phyloP scores from a whole-genome alignment of 2,113 vertebrate genomes.

The Vireo altiloquus region DNA sequence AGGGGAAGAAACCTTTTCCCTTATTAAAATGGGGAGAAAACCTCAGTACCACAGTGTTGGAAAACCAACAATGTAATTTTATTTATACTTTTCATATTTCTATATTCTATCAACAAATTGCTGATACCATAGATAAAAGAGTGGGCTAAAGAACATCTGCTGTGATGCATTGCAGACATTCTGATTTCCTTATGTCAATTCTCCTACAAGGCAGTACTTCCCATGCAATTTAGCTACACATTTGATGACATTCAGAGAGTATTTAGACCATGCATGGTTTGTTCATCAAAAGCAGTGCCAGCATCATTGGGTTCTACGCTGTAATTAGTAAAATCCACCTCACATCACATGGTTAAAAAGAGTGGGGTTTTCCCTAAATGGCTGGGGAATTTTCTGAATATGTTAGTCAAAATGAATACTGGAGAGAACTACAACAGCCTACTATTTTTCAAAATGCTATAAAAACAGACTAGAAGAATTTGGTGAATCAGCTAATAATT shows the following conservation, averaged over 20 bases:
- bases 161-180: not conserved
- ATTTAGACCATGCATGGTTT: not conserved
- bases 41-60: not conserved
- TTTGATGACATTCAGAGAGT: not conserved
- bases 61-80: not conserved
- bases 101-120: not conserved
- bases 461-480: not conserved
- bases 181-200: not conserved
- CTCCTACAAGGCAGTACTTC: not conserved
- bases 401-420: not conserved
- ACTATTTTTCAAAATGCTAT: not conserved
- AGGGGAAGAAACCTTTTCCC: not conserved
- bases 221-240: not conserved
- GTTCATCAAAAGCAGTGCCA: not conserved
- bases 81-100: not conserved
- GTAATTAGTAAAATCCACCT: not conserved
- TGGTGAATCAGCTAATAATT: not conserved
- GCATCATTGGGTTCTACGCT: not conserved
- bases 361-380: not conserved
- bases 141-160: not conserved
- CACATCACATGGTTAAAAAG: not conserved
- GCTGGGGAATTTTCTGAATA: not conserved
- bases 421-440: not conserved
- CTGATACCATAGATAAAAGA: not conserved
- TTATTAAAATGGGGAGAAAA: not conserved